phyloP scores from a whole-genome alignment of 2,113 vertebrate genomes.

The Sorex fumeus region DNA sequence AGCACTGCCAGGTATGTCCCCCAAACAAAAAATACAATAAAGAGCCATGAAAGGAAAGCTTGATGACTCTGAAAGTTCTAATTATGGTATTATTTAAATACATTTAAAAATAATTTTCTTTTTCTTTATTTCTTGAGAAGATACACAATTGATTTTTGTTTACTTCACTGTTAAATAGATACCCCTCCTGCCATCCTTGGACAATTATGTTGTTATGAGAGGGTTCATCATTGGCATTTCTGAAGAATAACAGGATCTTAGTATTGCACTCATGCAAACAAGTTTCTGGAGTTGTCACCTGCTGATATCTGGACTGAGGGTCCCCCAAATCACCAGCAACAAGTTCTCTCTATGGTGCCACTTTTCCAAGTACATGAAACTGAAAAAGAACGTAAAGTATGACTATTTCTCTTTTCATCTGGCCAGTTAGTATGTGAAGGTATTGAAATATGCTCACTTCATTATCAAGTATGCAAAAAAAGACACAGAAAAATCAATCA shows the following conservation, averaged over 20 bases:
- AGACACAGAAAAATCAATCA: background rate
- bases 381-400: background rate
- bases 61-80: background rate
- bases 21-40: too few relatives aligned
- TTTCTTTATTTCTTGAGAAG: constrained; percentile 35
- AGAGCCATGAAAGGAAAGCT: background rate
- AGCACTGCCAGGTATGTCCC: too few relatives aligned
- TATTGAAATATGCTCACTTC: background rate
- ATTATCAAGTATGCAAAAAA: background rate
- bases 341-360: background rate
- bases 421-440: background rate
- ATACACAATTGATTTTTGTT: background rate
- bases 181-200: background rate
- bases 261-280: fast-evolving
- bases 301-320: background rate
- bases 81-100: constrained; percentile 28
- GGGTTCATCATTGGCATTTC: too few relatives aligned
- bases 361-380: background rate
- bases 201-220: too few relatives aligned
- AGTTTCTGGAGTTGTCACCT: fast-evolving
- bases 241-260: background rate
- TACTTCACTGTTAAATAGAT: background rate
- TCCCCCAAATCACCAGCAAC: background rate
- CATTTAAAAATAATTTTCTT: background rate
- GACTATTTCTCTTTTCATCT: background rate